Evolutionary conservation across 1,140 invertebrate species (phyloP).

Genomic region (Lepidurus couesii): DNA sequence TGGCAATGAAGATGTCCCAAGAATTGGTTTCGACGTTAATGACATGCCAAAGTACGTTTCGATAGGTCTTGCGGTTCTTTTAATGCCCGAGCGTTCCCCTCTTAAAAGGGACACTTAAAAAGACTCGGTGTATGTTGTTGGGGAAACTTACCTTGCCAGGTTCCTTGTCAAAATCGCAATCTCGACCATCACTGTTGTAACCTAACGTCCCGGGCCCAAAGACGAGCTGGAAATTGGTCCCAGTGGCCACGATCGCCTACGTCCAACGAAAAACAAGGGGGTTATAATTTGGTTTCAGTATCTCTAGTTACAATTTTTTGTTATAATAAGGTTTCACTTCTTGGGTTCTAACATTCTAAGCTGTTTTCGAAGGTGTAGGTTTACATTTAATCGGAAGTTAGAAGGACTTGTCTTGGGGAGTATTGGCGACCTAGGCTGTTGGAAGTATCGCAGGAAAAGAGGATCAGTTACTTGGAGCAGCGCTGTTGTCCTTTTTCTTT

Average conservation of each 20-base stretch:
- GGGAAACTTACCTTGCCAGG: conserved; percentile 74
- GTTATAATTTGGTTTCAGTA: background rate
- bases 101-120: conserved; percentile 1
- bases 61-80: conserved; percentile 18
- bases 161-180: conserved; percentile 94
- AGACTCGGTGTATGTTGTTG: background rate
- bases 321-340: background rate
- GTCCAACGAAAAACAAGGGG: conserved; percentile 35
- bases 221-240: conserved; percentile 86
- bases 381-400: conserved; percentile 7
- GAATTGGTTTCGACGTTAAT: conserved; percentile 19
- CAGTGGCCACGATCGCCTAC: conserved; percentile 80
- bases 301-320: conserved; percentile 9
- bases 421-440: background rate
- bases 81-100: background rate
- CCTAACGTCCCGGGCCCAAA: conserved; percentile 69
- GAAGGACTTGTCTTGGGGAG: background rate
- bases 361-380: background rate
- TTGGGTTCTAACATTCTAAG: background rate
- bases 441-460: background rate
- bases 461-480: background rate
- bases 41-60: conserved; percentile 5
- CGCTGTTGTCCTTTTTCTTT: background rate
- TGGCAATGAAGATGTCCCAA: conserved; percentile 6
- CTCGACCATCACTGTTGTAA: conserved; percentile 58